These are phyloP conservation scores for Gambusia affinis DNA, from an alignment of 2,113 vertebrate species.

Conservation along the genomic window DNA sequence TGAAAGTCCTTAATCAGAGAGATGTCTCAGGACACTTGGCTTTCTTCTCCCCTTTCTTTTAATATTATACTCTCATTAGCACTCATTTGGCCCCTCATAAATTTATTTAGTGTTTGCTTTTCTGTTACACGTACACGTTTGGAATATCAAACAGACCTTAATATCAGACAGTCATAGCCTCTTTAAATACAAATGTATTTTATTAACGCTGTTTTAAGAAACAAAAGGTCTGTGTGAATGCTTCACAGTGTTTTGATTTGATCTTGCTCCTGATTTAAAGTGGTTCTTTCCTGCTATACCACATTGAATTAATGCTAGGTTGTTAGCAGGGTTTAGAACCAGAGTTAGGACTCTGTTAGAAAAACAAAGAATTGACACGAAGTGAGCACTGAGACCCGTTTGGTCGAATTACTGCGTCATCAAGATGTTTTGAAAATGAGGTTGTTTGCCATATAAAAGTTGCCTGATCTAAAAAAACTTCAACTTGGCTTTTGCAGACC, in stretches of 20 bases:
- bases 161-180: neutral
- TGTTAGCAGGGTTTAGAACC: no score
- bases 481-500: no score
- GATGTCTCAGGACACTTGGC: constrained; percentile 55
- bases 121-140: neutral
- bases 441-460: no score
- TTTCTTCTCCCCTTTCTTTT: constrained; percentile 21
- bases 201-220: no score
- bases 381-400: no score
- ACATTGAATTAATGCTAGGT: neutral
- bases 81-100: neutral
- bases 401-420: neutral
- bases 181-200: neutral
- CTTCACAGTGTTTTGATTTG: neutral
- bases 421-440: no score
- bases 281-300: neutral
- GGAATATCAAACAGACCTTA: neutral
- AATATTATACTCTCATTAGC: neutral
- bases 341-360: neutral
- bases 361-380: neutral
- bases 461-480: no score
- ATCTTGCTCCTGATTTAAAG: neutral
- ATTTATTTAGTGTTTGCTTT: neutral
- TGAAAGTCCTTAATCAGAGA: constrained; percentile 73
- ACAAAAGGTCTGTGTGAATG: neutral